A percentile compares a stretch with the other conserved stretches of the same genome.
Conservation (phyloP, 1,140 invertebrate genomes). For the Dufourea novaeangliae region DNA sequence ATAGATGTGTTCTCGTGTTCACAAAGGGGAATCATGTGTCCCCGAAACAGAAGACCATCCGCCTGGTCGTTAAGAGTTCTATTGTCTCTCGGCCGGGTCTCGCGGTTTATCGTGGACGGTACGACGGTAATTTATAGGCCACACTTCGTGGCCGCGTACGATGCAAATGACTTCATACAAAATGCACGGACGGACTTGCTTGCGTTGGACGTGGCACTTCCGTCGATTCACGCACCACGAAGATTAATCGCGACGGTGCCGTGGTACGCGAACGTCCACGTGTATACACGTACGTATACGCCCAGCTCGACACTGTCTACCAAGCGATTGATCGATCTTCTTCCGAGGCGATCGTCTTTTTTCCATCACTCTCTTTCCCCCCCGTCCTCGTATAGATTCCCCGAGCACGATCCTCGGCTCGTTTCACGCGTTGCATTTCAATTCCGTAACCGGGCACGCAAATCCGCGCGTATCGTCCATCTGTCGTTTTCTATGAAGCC, state of each 20-base stretch:
- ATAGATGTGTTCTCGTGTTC: too few species aligned
- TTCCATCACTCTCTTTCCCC: not conserved
- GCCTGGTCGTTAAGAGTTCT: constrained; percentile 31
- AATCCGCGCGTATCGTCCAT: not conserved
- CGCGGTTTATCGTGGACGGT: constrained; percentile 51
- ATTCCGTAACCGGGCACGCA: constrained; percentile 24
- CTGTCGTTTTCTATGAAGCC: not conserved
- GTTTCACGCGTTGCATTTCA: constrained; percentile 23
- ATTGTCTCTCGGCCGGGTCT: constrained; percentile 44
- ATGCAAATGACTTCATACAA: constrained; percentile 65
- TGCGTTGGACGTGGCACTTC: constrained; percentile 64
- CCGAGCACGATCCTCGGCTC: constrained; percentile 28
- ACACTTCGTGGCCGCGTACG: constrained; percentile 46
- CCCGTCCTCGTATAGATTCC: not conserved
- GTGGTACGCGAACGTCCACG: too few species aligned
- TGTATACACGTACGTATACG: constrained; percentile 56
- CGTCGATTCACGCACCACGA: constrained; percentile 60
- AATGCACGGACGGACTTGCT: constrained; percentile 51
- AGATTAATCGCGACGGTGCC: constrained; percentile 61
- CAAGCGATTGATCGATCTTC: constrained; percentile 40
- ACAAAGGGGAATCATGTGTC: too few species aligned
- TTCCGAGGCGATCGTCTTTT: constrained; percentile 23
- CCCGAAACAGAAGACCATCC: not conserved
- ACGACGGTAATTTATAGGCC: constrained; percentile 63
- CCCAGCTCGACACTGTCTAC: constrained; percentile 17